Conservation (phyloP, 30 jellyfish, hydroid and myxozoan genomes). For the Turritopsis dohrnii region DNA sequence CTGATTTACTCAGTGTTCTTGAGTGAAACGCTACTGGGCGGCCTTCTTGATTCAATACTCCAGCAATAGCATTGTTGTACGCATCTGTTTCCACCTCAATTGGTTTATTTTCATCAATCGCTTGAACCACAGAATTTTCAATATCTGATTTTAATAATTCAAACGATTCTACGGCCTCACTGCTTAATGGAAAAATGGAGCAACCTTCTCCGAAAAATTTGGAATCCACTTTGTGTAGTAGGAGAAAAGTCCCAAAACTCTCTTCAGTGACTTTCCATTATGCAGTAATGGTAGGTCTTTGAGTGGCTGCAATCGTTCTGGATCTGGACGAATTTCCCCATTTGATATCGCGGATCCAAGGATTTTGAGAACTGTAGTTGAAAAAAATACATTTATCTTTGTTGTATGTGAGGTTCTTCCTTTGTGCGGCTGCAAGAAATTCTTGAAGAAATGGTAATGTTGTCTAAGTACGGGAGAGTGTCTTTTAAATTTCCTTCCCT, state of each 20-base stretch:
- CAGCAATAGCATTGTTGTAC: slow-evolving; percentile 67
- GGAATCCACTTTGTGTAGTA: too few species aligned
- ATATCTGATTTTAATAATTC: not conserved
- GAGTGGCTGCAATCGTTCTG: slow-evolving; percentile 41
- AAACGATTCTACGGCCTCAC: slow-evolving; percentile 11
- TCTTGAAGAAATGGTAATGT: slow-evolving; percentile 26
- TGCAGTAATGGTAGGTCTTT: slow-evolving; percentile 36
- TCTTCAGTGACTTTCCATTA: too few species aligned
- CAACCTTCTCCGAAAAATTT: too few species aligned
- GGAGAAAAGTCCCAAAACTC: too few species aligned
- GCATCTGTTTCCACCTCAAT: slow-evolving; percentile 50
- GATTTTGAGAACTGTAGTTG: slow-evolving; percentile 22
- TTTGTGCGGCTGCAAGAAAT: slow-evolving; percentile 22
- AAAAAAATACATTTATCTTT: too few species aligned
- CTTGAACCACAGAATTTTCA: slow-evolving; percentile 22
- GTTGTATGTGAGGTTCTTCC: too few species aligned
- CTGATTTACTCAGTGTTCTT: too few species aligned
- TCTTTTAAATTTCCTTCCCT: slow-evolving; percentile 22
- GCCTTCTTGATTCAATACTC: slow-evolving; percentile 66
- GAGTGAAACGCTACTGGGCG: slow-evolving; percentile 77
- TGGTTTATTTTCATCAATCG: slow-evolving; percentile 40
- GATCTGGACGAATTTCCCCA: slow-evolving; percentile 31
- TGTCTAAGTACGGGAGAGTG: slow-evolving; percentile 43
- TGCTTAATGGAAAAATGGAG: slow-evolving; percentile 11
- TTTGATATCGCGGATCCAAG: slow-evolving; percentile 17